Conservation (phyloP, 2,797 vertebrate genomes). For the Onychomys torridus region DNA sequence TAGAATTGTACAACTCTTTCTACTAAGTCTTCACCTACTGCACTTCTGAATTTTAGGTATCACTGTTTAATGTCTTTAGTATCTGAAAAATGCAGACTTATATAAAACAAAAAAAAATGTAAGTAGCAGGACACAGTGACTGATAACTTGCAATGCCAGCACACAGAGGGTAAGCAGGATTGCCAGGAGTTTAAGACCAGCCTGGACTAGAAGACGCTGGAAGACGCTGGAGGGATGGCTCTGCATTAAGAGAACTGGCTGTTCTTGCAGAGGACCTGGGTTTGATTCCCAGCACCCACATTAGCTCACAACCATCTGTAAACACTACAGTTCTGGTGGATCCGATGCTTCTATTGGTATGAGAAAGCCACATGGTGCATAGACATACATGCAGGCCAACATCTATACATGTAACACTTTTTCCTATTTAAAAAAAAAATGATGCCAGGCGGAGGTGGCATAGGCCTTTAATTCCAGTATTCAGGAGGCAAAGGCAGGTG, state of each 20-base stretch:
- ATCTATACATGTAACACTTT: background rate
- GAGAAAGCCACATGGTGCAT: background rate
- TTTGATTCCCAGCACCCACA: background rate
- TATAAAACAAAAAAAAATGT: background rate
- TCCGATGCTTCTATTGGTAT: background rate
- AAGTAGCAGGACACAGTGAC: background rate
- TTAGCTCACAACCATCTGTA: background rate
- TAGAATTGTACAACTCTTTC: constrained; percentile 28
- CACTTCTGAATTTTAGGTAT: background rate
- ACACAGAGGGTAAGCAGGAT: background rate
- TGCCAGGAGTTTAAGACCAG: background rate
- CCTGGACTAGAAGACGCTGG: background rate
- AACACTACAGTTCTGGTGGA: background rate
- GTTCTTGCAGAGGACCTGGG: background rate
- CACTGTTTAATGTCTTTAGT: background rate
- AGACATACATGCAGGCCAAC: background rate
- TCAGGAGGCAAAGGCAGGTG: background rate
- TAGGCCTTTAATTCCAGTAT: background rate
- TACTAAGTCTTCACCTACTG: background rate
- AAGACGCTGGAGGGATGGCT: background rate
- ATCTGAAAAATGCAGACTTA: background rate
- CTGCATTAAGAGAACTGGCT: background rate
- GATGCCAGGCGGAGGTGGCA: background rate
- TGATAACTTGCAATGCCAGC: background rate
- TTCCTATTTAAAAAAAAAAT: background rate